Conservation (phyloP, 2,888 invertebrate genomes). For the Cryptocephalus primarius region DNA sequence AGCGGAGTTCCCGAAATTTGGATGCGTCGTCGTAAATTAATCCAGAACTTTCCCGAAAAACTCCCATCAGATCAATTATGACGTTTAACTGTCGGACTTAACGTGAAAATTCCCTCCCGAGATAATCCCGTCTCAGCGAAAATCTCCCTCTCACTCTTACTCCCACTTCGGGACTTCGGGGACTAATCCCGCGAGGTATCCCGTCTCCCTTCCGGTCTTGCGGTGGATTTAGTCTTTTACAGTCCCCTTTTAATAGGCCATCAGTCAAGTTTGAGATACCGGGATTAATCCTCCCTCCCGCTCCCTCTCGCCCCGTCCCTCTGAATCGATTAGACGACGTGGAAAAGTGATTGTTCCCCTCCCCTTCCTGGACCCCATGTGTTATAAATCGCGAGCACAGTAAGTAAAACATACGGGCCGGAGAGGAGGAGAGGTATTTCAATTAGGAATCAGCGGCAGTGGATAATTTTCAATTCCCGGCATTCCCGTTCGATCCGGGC, state of each 20-base stretch:
- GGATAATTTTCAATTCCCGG: conserved; percentile 29
- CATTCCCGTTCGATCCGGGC: conserved; percentile 19
- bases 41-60: too few relatives aligned
- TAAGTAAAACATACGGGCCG: too few relatives aligned
- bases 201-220: conserved; percentile 10
- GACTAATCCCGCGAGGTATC: conserved; percentile 3
- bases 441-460: conserved; percentile 27
- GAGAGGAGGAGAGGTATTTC: conserved; percentile 27
- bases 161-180: too few relatives aligned
- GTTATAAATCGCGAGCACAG: too few relatives aligned
- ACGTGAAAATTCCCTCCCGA: too few relatives aligned
- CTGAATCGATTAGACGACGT: conserved; percentile 59
- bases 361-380: too few relatives aligned
- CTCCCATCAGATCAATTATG: too few relatives aligned
- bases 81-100: too few relatives aligned
- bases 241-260: conserved; percentile 20
- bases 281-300: not conserved
- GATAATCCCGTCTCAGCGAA: too few relatives aligned
- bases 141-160: too few relatives aligned
- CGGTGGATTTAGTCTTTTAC: conserved; percentile 21
- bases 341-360: conserved; percentile 35
- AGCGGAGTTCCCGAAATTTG: too few relatives aligned
- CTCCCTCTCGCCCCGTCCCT: conserved; percentile 48
- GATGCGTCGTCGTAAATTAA: too few relatives aligned
- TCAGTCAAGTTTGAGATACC: conserved; percentile 19